Evolutionary conservation across 2,888 invertebrate species (phyloP), one percentile per base, ranked within the genome.

Genomic region (Mesorhabditis sp.): DNA sequence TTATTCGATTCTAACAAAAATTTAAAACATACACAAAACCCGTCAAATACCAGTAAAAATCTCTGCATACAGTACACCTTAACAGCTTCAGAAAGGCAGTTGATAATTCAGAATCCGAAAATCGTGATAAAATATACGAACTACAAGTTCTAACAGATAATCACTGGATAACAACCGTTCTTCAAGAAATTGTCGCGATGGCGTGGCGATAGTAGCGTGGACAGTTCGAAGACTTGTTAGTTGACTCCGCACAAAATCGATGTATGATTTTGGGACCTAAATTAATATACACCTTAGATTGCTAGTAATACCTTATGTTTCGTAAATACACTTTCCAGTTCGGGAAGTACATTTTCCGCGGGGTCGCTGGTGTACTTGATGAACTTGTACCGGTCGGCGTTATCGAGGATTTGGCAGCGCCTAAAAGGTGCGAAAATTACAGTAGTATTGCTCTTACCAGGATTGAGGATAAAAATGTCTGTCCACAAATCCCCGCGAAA

Each of bases 121-220:
- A 50, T 50, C 58, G 7, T 50, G 58, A 50, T 50, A 50, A 50
- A 50, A 50, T n/a, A 50, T 13, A 13, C 66, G 13, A 43, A 65
- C 44, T 41, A 65, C 13, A 6, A 65, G 13, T 65, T 65, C 43
- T 43, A 65, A 15, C 3, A 65, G 15, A 41, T 65, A 65, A 13
- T 28, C 10, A 65, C 66, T 65, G 6, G 66, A 42, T 5, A 10
- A 7, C 2, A 65, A 43, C 2, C 66, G 66, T 13, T 65, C 7
- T 43, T 65, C 66, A 7, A 65, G 43, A 43, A 65, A 65, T 43
- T 65, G n/a, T 43, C 66, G 7, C 13, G 66, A 7, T 43, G 42
- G 10, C 66, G 66, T 41, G 2, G 7, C 15, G 2, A 65, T 43
- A 6, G 66, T 65, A 10, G 66, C 6, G 3, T 65, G 66, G 13